These are phyloP conservation scores for Oreochromis niloticus DNA, from an alignment of 2,113 vertebrate genomes.

Conservation along the genomic window DNA sequence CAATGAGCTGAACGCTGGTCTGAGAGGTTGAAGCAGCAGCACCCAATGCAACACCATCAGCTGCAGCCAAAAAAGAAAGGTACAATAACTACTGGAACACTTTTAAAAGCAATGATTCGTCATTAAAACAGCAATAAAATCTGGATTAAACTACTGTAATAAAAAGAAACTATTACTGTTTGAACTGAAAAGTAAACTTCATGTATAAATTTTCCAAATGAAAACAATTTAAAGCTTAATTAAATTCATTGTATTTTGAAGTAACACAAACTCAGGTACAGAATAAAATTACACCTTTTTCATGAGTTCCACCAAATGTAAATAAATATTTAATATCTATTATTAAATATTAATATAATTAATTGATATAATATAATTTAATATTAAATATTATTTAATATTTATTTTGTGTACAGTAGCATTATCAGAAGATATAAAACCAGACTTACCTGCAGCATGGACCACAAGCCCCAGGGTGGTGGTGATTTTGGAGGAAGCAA, in stretches of 20 bases:
- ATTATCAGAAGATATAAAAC: background rate
- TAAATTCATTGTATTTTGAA: background rate
- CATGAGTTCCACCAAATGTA: background rate
- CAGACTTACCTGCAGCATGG: slow-evolving; percentile 87
- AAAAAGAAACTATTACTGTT: background rate
- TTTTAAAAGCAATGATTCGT: background rate
- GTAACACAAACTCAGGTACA: background rate
- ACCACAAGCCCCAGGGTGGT: slow-evolving; percentile 95
- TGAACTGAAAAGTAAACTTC: background rate
- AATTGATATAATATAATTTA: background rate
- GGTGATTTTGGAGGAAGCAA: slow-evolving; percentile 90
- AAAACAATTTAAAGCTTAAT: background rate
- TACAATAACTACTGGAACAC: background rate
- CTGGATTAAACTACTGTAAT: background rate
- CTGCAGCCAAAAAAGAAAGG: slow-evolving; percentile 55
- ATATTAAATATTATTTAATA: background rate
- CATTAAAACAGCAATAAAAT: background rate
- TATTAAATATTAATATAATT: background rate
- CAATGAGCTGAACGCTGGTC: slow-evolving; percentile 96
- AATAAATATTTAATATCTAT: background rate
- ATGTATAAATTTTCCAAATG: background rate
- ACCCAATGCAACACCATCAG: slow-evolving; percentile 93
- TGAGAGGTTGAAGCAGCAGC: slow-evolving; percentile 98
- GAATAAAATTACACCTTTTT: background rate
- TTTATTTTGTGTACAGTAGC: background rate